Base-by-base conservation (phyloP, 1,140 invertebrate species). In the Ladona fulva region DNA sequence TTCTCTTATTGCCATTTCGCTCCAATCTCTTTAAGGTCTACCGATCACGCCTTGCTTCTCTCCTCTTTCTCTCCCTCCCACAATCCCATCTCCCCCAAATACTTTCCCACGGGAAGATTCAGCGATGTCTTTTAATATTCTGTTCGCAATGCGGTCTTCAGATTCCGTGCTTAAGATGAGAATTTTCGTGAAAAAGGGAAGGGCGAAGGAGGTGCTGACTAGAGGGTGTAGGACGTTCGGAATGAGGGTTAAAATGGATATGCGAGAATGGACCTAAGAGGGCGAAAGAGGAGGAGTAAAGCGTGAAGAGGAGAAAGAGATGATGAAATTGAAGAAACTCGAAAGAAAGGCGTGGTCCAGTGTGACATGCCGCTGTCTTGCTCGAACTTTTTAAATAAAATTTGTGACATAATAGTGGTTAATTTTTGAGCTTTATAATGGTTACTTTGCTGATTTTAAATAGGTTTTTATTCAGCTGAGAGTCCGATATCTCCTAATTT, bases 141-240 rank as follows among this genome's bases (percentile, higher is more conserved):
- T 22, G 52, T 66, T 66, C 52, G 52, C 52, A 22, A 22, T 22
- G n/a, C 52, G 52, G 52, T 66, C 52, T 66, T 66, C 16, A 66
- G 52, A 66, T 66, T 66, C 52, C 52, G 52, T 66, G 52, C 52
- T 66, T 66, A 66, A 66, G 52, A 66, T 66, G 52, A 22, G 52
- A 66, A 66, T 6, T 19, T 66, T 66, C 52, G 52, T 19, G 52
- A 66, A 11, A 52, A 11, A 12, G 52, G 52, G 12, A 66, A 66
- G 52, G 52, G 52, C 1, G 44, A 19, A 19, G 44, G 44, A 19
- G 19, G 44, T 10, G 44, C 44, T 11, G 44, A 19, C 10, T 10
- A 52, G 44, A 19, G 19, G 19, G 44, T 11, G 19, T 52, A 19
- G 10, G 52, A 66, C n/a, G 52, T 12, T 3, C 5, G 52, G 52